phyloP scores from a whole-genome alignment of 2,888 invertebrate genomes.

The Aspidiotus rigidus region DNA sequence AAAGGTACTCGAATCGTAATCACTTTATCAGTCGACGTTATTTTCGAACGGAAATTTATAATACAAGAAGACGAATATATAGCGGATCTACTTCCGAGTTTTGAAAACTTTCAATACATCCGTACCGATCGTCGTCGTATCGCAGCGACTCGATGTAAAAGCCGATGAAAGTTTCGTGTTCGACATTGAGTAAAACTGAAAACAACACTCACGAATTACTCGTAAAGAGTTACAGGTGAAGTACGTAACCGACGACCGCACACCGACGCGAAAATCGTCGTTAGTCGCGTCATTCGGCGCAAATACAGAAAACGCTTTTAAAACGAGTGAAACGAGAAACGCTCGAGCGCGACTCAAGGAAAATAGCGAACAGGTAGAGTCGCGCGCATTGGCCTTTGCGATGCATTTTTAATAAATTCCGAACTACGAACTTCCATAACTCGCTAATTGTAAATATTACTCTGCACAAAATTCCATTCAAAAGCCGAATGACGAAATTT shows the following conservation, averaged over 20 bases:
- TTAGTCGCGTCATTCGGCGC: conserved; percentile 10
- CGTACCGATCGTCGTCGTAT: too few species aligned
- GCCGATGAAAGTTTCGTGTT: conserved; percentile 26
- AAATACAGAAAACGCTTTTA: neutral
- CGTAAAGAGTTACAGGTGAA: too few species aligned
- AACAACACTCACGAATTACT: neutral
- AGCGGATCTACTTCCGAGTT: too few species aligned
- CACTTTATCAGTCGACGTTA: too few species aligned
- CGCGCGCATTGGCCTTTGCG: conserved; percentile 21
- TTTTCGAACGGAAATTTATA: too few species aligned
- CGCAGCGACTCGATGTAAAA: too few species aligned
- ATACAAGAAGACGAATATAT: too few species aligned
- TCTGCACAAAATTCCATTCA: too few species aligned
- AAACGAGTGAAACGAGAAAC: too few species aligned
- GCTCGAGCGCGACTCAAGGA: neutral
- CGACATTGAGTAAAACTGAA: conserved; percentile 13
- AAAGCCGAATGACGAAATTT: too few species aligned
- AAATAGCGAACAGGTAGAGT: conserved; percentile 2
- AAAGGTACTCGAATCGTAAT: too few species aligned
- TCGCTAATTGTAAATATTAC: neutral
- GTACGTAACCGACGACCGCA: conserved; percentile 7
- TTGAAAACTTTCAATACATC: too few species aligned
- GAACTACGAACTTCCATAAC: neutral
- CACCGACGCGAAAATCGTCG: conserved; percentile 9
- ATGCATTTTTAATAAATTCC: conserved; percentile 24